Conservation (phyloP, 2,113 vertebrate genomes). For the Psophia crepitans region DNA sequence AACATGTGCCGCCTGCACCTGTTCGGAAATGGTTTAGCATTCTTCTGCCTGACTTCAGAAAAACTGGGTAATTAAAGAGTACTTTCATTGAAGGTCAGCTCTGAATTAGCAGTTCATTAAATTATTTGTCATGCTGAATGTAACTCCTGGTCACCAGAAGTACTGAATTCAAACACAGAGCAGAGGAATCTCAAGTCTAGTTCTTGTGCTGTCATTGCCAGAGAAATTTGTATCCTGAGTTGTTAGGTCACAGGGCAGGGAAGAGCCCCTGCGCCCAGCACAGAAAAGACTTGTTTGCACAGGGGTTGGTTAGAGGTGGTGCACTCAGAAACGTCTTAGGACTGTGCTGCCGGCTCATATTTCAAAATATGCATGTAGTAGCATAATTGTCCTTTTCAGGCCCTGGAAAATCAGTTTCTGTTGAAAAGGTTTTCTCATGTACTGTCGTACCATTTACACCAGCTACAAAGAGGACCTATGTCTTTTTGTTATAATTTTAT, state of each 20-base stretch:
- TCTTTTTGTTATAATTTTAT: not conserved
- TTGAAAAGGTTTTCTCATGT: not conserved
- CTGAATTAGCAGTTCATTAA: conserved; percentile 44
- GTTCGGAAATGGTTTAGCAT: not conserved
- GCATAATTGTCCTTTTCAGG: not conserved
- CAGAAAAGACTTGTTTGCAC: not conserved
- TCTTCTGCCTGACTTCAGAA: conserved; percentile 41
- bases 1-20: conserved; percentile 15
- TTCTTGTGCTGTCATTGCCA: not conserved
- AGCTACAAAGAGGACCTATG: not conserved
- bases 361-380: not conserved
- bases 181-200: not conserved
- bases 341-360: not conserved
- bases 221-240: not conserved
- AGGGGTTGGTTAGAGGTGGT: not conserved
- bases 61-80: conserved; percentile 27
- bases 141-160: conserved; percentile 18
- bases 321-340: not conserved
- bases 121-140: conserved; percentile 35
- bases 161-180: not conserved
- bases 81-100: conserved; percentile 37
- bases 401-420: not conserved
- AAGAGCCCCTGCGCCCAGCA: not conserved
- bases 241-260: not conserved
- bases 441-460: not conserved